These are phyloP conservation scores for Coecobrya sp. DNA, from an alignment of 2,888 invertebrate genomes.

Conservation along the genomic window DNA sequence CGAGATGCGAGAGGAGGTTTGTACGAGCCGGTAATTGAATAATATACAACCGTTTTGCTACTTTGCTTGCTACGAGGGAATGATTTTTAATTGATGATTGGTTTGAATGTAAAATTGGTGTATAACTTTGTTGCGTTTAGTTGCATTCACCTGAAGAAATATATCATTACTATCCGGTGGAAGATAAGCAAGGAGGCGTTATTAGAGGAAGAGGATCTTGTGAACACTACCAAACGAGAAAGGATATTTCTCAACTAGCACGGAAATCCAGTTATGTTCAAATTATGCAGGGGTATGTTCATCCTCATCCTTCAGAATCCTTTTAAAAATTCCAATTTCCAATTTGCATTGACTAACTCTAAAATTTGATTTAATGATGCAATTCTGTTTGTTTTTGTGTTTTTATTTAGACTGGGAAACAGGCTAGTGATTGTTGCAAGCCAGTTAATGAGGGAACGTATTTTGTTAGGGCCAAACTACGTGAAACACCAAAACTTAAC, in stretches of 20 bases:
- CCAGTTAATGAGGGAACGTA: slow-evolving; percentile 90
- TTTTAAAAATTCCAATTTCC: too few species aligned
- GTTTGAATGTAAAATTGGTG: too few species aligned
- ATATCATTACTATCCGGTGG: slow-evolving; percentile 81
- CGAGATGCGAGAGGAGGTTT: slow-evolving; percentile 89
- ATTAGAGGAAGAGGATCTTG: slow-evolving; percentile 93
- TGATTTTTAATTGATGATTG: too few species aligned
- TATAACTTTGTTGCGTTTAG: too few species aligned
- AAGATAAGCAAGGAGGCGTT: slow-evolving; percentile 87
- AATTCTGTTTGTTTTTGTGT: neutral
- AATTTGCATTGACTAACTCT: too few species aligned
- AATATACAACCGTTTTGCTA: neutral
- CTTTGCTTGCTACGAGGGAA: too few species aligned
- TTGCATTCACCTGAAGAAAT: slow-evolving; percentile 82
- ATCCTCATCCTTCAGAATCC: too few species aligned
- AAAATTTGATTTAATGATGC: neutral
- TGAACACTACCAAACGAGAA: slow-evolving; percentile 90
- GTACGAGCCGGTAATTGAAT: slow-evolving; percentile 89
- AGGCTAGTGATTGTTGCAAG: slow-evolving; percentile 92
- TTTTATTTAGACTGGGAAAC: slow-evolving; percentile 89
- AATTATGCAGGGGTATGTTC: slow-evolving; percentile 45
- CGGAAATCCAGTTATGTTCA: slow-evolving; percentile 88
- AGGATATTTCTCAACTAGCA: slow-evolving; percentile 88
- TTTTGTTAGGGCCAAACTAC: slow-evolving; percentile 88
- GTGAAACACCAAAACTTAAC: slow-evolving; percentile 88